Evolutionary conservation across 2,113 vertebrate species (phyloP).

Genomic region (Ariopsis seemanni): DNA sequence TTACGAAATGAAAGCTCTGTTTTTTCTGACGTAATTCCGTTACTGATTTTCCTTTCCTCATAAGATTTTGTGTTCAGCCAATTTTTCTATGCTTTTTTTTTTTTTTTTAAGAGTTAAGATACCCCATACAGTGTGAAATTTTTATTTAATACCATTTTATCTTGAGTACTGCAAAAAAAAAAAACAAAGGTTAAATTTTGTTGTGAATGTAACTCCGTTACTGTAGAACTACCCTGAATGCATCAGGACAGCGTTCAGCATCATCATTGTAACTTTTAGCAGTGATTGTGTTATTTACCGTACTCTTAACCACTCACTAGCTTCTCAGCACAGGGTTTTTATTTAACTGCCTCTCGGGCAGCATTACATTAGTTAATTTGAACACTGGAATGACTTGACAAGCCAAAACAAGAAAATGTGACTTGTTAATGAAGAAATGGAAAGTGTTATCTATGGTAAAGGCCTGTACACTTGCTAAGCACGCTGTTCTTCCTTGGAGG

Average conservation of each 20-base stretch:
- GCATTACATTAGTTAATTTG: neutral
- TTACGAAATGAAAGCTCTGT: no score
- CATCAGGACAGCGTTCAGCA: neutral
- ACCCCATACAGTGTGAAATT: no score
- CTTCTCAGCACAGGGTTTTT: neutral
- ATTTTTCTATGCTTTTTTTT: no score
- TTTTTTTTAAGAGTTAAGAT: no score
- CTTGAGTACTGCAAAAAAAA: no score
- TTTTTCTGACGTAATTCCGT: no score
- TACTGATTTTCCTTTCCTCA: no score
- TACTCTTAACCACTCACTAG: neutral
- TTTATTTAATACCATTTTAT: no score
- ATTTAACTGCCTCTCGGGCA: neutral
- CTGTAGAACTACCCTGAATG: no score
- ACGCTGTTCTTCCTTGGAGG: neutral
- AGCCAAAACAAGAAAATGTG: neutral
- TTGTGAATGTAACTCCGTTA: no score
- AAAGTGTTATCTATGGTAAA: neutral
- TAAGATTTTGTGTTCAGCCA: no score
- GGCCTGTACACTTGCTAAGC: neutral
- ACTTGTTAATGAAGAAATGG: neutral
- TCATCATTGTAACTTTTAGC: neutral
- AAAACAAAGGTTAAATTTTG: neutral
- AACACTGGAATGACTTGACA: neutral
- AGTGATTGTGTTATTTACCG: no score